Percentiles rank a stretch among this genome's conserved stretches.
Evolutionary conservation across 2,888 invertebrate genomes (phyloP).

Genomic region (Acronicta alni): DNA sequence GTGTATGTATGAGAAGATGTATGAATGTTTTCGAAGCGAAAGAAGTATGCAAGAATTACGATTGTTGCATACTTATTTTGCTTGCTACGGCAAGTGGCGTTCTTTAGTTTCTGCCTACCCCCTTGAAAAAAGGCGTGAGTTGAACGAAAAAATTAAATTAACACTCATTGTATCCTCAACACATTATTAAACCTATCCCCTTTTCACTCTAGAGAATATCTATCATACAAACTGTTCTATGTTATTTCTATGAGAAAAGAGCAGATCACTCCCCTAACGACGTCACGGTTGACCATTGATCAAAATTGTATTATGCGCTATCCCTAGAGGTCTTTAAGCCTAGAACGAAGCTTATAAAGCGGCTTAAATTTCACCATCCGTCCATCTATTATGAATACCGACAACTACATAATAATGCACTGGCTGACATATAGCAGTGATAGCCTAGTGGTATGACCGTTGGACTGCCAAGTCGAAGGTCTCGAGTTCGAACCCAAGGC

Average conservation of each 20-base stretch:
- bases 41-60: no score
- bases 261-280: slow-evolving; percentile 5
- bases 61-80: no score
- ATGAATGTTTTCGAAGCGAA: no score
- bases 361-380: background rate
- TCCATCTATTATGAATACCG: background rate
- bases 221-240: no score
- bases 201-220: slow-evolving; percentile 8
- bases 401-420: background rate
- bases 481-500: no score
- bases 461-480: no score
- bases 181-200: background rate
- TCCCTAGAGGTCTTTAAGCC: background rate
- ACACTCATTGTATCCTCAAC: slow-evolving; percentile 2
- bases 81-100: no score
- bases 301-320: slow-evolving; percentile 18
- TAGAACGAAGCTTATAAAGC: background rate
- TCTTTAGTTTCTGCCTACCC: no score
- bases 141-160: background rate
- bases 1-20: no score
- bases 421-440: no score
- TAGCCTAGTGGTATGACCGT: no score
- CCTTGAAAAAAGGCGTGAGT: no score
- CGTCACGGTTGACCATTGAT: slow-evolving; percentile 17
- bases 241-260: slow-evolving; percentile 1